Evolutionary conservation across 2,888 invertebrate species (phyloP), one percentile per base, ranked within the genome.

Genomic region (Eupithecia subumbrata): DNA sequence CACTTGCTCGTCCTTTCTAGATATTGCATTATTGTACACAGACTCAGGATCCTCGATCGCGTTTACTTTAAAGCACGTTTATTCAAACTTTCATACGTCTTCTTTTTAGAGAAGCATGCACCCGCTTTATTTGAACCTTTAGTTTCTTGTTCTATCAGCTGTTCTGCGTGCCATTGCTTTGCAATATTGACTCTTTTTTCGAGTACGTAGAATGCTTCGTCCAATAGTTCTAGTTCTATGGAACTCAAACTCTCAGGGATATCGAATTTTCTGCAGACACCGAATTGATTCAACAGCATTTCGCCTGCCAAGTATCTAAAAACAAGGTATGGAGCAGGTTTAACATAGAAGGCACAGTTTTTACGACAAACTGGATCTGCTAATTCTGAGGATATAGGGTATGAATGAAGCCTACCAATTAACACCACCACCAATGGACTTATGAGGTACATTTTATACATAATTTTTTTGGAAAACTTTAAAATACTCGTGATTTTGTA

Each of bases 231-330:
- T 12, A 87, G 63, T 83, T 93, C 93, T 0, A 82, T 71, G 2
- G 74, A 0, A 56, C 72, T 89, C 79, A 93, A 71, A n/a, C 78
- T 80, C 11, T 75, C 11, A 2, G 92, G 93, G 5, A 91, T 75
- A 73, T 87, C 86, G 43, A 83, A 87, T 75, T 84, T 87, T 80
- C 87, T 86, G 83, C 85, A 87, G 74, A 93, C 87, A 8, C 93
- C 93, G 4, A 82, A 83, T 45, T 84, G 45, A 82, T 89, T 89
- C 30, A 93, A 78, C 40, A 88, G 80, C 67, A 88, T 77, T 14
- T 90, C 88, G 63, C 87, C 81, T 8, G 88, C 86, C 56, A 90
- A 80, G 79, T 81, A 92, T 82, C 92, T 91, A 84, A 76, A 77
- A 67, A 45, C 71, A 45, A 48, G 60, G 37, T 40, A 67, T 66